Conservation (phyloP, 2,113 vertebrate genomes). For the Mirza zaza region DNA sequence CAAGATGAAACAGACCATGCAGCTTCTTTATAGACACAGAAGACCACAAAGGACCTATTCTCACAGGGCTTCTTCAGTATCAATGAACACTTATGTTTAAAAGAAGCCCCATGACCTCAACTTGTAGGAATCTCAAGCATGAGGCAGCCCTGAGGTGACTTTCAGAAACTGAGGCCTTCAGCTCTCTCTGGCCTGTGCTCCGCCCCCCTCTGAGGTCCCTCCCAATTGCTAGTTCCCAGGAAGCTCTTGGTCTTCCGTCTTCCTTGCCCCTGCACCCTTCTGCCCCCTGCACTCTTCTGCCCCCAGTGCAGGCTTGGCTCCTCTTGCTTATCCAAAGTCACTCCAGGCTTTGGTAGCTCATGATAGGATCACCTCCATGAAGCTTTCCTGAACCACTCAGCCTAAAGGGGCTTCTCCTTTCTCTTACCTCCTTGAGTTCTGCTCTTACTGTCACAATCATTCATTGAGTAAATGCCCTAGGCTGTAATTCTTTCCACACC, state of each 20-base stretch:
- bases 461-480: fast-evolving
- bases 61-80: background rate
- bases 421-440: background rate
- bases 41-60: conserved; percentile 40
- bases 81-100: background rate
- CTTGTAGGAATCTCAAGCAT: conserved; percentile 1
- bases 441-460: too few relatives aligned
- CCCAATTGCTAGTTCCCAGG: background rate
- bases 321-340: background rate
- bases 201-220: background rate
- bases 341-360: background rate
- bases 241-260: background rate
- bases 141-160: background rate
- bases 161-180: background rate
- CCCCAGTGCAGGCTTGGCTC: background rate
- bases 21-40: background rate
- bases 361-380: background rate
- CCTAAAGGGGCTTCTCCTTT: background rate
- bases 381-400: background rate
- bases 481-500: background rate
- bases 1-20: background rate
- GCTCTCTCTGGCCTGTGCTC: background rate
- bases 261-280: background rate
- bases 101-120: background rate
- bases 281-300: fast-evolving